Percentiles rank a stretch among this genome's conserved stretches.
Conservation (phyloP, 2,888 invertebrate species). For the Tipula unca region DNA sequence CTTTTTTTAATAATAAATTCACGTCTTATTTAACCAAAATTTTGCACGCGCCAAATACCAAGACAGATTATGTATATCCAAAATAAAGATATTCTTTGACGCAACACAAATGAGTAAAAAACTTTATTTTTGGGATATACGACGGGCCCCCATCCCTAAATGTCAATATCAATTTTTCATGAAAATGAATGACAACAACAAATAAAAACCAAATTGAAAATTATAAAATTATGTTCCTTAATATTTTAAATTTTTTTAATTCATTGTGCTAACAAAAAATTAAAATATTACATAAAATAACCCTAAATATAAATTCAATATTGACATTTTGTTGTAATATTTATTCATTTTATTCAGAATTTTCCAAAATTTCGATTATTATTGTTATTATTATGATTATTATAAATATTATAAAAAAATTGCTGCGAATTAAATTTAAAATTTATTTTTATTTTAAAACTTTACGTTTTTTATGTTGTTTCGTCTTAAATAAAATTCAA, state of each 20-base stretch:
- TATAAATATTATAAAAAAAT: too few relatives aligned
- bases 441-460: neutral
- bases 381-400: neutral
- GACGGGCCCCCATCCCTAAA: neutral
- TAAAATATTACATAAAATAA: neutral
- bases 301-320: neutral
- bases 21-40: neutral
- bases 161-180: neutral
- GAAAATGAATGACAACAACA: neutral
- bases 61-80: too few relatives aligned
- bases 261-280: neutral
- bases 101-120: neutral
- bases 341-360: neutral
- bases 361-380: neutral
- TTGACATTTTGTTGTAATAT: neutral
- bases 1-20: neutral
- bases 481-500: neutral
- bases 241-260: neutral
- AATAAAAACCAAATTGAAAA: neutral
- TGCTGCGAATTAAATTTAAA: neutral
- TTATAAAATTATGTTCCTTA: neutral
- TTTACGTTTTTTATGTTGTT: neutral
- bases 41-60: neutral
- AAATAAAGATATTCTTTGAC: neutral
- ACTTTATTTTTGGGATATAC: neutral